phyloP scores from a whole-genome alignment of 2,888 invertebrate species.

The Galeruca laticollis region DNA sequence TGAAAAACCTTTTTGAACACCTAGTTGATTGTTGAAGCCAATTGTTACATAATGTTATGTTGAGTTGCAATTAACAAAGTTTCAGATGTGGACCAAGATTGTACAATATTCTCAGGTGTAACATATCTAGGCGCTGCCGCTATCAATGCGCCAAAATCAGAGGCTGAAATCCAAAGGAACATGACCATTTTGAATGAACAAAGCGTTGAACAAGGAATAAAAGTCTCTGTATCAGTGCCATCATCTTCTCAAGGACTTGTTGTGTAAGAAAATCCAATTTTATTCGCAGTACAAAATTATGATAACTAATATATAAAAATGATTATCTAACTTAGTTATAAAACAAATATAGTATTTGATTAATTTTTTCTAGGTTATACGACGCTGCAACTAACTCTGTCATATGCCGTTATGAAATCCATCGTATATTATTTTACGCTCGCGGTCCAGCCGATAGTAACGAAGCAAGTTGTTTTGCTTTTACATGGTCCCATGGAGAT shows the following conservation, averaged over 20 bases:
- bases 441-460: constrained; percentile 85
- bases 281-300: not conserved
- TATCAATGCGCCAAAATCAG: constrained; percentile 93
- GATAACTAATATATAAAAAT: not conserved
- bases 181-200: constrained; percentile 91
- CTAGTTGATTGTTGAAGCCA: not conserved
- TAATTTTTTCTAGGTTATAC: constrained; percentile 73
- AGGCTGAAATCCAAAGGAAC: constrained; percentile 91
- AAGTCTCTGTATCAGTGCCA: constrained; percentile 93
- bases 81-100: constrained; percentile 88
- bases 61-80: constrained; percentile 64
- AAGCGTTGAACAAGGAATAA: constrained; percentile 81
- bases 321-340: not conserved
- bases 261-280: constrained; percentile 75
- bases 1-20: not conserved
- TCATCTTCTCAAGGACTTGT: constrained; percentile 93
- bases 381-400: constrained; percentile 86
- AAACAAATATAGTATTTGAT: constrained; percentile 8
- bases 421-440: constrained; percentile 94
- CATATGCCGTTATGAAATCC: constrained; percentile 90
- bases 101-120: constrained; percentile 92
- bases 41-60: not conserved
- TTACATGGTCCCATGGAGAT: constrained; percentile 96
- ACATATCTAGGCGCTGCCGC: constrained; percentile 93
- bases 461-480: constrained; percentile 96